A percentile compares a stretch with the other conserved stretches of the same genome.
Evolutionary conservation across 2,113 vertebrate species (phyloP).

Genomic region (Seriola dumerili): DNA sequence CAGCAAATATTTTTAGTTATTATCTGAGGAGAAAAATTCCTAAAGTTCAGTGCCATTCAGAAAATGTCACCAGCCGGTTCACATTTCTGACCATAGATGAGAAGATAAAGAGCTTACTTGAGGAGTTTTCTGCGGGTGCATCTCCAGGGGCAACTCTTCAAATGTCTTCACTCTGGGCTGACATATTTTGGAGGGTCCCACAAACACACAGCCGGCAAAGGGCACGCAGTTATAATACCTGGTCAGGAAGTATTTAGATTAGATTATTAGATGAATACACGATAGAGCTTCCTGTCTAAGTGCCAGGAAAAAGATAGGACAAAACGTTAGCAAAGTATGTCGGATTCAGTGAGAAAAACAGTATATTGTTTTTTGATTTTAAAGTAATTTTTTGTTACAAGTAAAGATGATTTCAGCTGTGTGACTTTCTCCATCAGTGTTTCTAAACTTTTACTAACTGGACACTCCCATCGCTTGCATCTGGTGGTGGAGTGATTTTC

Average conservation of each 20-base stretch:
- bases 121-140: conserved; percentile 88
- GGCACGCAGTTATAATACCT: conserved; percentile 99
- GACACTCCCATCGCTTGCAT: too few relatives aligned
- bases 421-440: background rate
- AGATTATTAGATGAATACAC: background rate
- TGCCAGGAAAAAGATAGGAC: background rate
- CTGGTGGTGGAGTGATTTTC: too few relatives aligned
- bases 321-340: background rate
- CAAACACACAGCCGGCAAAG: conserved; percentile 90
- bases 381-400: background rate
- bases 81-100: conserved; percentile 17
- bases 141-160: conserved; percentile 93
- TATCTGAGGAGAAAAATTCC: conserved; percentile 1
- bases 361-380: background rate
- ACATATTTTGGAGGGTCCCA: conserved; percentile 87
- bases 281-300: background rate
- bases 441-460: too few relatives aligned
- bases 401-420: background rate
- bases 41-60: background rate
- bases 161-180: conserved; percentile 94
- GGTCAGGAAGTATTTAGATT: background rate
- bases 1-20: conserved; percentile 8
- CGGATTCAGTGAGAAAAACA: background rate
- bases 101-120: conserved; percentile 82
- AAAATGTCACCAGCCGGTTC: conserved; percentile 52